These are phyloP conservation scores for Malurus splendens DNA, from an alignment of 2,797 vertebrate species.

Conservation along the genomic window DNA sequence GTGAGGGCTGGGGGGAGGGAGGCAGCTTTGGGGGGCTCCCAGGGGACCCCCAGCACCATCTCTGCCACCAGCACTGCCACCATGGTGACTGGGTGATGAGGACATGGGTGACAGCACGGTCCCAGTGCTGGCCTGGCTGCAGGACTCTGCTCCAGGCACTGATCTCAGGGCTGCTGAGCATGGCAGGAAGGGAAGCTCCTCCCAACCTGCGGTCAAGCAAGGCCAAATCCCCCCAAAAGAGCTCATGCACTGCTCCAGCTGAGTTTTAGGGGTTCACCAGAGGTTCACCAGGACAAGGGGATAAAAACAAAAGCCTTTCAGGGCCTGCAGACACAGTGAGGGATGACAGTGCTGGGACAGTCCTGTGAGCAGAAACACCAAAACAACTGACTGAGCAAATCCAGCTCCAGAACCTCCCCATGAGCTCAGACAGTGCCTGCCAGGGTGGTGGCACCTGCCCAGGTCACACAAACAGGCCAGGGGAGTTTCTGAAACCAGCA, in stretches of 20 bases:
- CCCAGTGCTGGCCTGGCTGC: not conserved
- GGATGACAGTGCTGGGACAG: fast-evolving
- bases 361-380: fast-evolving
- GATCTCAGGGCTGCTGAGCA: not conserved
- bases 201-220: not conserved
- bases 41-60: not conserved
- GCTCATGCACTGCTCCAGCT: not conserved
- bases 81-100: fast-evolving
- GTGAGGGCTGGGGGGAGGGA: not conserved
- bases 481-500: not conserved
- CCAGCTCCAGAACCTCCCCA: not conserved
- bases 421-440: fast-evolving
- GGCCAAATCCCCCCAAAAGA: not conserved
- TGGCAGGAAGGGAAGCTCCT: not conserved
- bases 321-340: not conserved
- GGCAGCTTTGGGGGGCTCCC: not conserved
- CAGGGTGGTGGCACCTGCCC: not conserved
- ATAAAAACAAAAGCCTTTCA: not conserved
- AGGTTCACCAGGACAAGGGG: not conserved
- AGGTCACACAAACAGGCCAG: not conserved
- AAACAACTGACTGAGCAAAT: not conserved
- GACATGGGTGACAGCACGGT: fast-evolving
- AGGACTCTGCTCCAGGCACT: not conserved
- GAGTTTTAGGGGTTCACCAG: not conserved
- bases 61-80: not conserved